Evolutionary conservation across 1,140 invertebrate genomes (phyloP).

Genomic region (Olivierus martensii): DNA sequence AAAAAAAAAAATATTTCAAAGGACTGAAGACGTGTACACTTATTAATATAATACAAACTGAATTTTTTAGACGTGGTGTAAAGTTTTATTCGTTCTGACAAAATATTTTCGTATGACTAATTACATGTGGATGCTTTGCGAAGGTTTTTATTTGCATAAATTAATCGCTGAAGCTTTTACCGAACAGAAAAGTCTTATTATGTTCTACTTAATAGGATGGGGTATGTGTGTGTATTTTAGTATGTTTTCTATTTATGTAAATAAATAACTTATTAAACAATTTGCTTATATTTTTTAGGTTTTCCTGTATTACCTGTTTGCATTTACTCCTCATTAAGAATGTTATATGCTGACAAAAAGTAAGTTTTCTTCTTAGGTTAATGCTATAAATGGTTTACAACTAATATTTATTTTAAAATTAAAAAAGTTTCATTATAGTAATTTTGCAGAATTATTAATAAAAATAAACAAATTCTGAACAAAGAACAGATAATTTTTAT

Average conservation of each 20-base stretch:
- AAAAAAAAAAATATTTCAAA: too few species aligned
- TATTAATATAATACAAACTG: too few species aligned
- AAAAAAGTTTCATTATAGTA: too few species aligned
- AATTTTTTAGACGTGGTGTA: neutral
- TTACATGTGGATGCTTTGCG: conserved; percentile 46
- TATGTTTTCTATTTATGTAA: too few species aligned
- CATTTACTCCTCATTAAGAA: neutral
- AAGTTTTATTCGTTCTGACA: conserved; percentile 2
- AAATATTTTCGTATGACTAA: conserved; percentile 38
- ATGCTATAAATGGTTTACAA: too few species aligned
- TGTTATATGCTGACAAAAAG: neutral
- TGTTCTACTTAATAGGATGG: conserved; percentile 39
- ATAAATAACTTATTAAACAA: neutral
- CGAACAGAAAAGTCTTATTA: conserved; percentile 32
- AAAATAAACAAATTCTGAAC: too few species aligned
- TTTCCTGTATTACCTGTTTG: neutral
- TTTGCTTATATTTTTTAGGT: neutral
- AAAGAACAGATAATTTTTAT: too few species aligned
- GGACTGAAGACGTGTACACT: too few species aligned
- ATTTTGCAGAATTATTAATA: too few species aligned
- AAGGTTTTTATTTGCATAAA: conserved; percentile 39
- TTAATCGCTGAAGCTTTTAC: conserved; percentile 37
- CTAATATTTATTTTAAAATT: too few species aligned
- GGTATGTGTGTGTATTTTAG: conserved; percentile 23
- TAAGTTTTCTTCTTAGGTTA: neutral